Conservation (phyloP, 2,113 vertebrate genomes). For the Chunga burmeisteri region DNA sequence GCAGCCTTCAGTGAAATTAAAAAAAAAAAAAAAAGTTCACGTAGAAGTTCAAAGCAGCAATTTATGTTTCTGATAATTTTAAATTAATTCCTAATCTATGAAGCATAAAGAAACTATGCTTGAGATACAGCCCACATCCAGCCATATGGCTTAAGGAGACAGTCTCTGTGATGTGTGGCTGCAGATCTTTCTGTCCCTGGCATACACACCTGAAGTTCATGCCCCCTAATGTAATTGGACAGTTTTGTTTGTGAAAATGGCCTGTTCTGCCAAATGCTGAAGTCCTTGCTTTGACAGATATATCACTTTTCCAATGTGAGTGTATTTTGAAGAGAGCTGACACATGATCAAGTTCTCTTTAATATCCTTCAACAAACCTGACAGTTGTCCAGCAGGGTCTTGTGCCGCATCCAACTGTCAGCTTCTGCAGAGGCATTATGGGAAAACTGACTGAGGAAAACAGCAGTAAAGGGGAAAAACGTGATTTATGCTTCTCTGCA, state of each 20-base stretch:
- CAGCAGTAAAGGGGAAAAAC: slow-evolving; percentile 7
- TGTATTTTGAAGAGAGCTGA: slow-evolving; percentile 75
- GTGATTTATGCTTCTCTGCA: slow-evolving; percentile 33
- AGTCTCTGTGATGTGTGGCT: slow-evolving; percentile 19
- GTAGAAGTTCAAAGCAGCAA: slow-evolving; percentile 56
- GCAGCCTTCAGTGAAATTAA: slow-evolving; percentile 42
- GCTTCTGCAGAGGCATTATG: slow-evolving; percentile 39
- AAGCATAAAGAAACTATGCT: slow-evolving; percentile 34
- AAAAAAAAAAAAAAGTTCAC: slow-evolving; percentile 31
- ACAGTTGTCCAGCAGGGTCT: slow-evolving; percentile 76
- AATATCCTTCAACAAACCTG: slow-evolving; percentile 76
- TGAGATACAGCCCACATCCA: slow-evolving; percentile 57
- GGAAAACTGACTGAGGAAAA: slow-evolving; percentile 50
- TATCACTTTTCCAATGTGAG: slow-evolving; percentile 84
- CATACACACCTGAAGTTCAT: slow-evolving; percentile 81
- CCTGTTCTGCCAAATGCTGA: slow-evolving; percentile 85
- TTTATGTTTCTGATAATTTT: slow-evolving; percentile 64
- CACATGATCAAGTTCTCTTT: slow-evolving; percentile 81
- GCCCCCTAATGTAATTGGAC: slow-evolving; percentile 87
- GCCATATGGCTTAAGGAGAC: slow-evolving; percentile 60
- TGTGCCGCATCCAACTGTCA: slow-evolving; percentile 59
- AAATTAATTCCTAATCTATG: slow-evolving; percentile 69
- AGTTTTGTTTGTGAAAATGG: slow-evolving; percentile 81
- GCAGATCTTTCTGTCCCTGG: slow-evolving; percentile 65
- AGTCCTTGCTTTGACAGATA: slow-evolving; percentile 85